Evolutionary conservation across 2,113 vertebrate genomes (phyloP), one percentile per base, ranked within the genome.

Genomic region (Dromas ardeola): DNA sequence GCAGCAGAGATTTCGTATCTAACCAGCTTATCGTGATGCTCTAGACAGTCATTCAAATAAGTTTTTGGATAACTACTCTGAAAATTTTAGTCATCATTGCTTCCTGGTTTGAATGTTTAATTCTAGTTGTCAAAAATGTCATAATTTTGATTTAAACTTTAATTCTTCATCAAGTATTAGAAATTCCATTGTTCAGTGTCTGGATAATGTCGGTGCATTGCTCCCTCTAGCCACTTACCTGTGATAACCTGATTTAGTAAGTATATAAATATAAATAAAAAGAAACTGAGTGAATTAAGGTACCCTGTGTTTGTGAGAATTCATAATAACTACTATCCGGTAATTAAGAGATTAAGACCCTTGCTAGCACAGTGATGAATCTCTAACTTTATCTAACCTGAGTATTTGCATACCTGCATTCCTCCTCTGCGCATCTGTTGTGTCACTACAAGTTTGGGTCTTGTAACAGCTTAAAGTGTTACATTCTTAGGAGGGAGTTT

Each of bases 301-400:
- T 72, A 61, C 5, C 21, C 25, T 72, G 16, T 85, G 42, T 66
- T 55, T 89, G 34, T 94, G 62, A 62, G 62, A 58, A 56, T 65
- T 30, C 5, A 0, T 79, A 78, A 22, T n/a, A 52, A 58, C 58
- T 88, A 56, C 45, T 88, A 12, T 32, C 38, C 10, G 81, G 19
- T 86, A 83, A 88, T 86, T 90, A 77, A 82, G 58, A 93, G 86
- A 76, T 80, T 79, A 92, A 70, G 88, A 90, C 49, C 71, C 52
- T 94, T 86, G 42, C 59, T 74, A 66, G 55, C 67, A 43, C 26
- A 38, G 7, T 71, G 55, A 45, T 83, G n/a, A 92, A 67, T 80
- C 36, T 86, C 27, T 93, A 30, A 62, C 23, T 73, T 90, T 71
- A 88, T 90, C 58, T 83, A 80, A 53, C 50, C 59, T 86, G 76